Conservation (phyloP, 2,113 vertebrate species). For the Gavia stellata region DNA sequence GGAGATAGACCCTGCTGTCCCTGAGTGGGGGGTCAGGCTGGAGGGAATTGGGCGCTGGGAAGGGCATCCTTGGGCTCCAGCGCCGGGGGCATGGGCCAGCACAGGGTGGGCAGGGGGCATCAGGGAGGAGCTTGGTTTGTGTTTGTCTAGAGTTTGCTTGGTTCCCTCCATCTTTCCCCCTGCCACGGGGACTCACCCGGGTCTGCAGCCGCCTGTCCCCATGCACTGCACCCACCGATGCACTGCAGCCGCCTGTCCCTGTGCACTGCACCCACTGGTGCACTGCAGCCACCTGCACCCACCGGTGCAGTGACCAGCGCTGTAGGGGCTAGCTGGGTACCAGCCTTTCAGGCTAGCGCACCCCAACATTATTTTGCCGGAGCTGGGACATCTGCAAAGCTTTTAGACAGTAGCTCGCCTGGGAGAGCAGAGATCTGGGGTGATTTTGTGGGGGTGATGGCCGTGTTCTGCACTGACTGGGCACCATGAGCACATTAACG, state of each 20-base stretch:
- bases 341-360: rapidly evolving
- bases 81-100: background rate
- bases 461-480: background rate
- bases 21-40: background rate
- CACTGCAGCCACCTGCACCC: too few species aligned
- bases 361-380: rapidly evolving
- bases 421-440: background rate
- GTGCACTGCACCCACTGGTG: background rate
- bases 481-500: background rate
- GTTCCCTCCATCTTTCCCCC: background rate
- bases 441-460: background rate
- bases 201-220: background rate
- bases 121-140: background rate
- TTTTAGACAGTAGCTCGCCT: background rate
- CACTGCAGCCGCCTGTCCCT: background rate
- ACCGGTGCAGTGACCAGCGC: too few species aligned
- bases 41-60: background rate
- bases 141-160: background rate
- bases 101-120: background rate
- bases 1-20: background rate
- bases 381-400: background rate
- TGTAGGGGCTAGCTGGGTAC: background rate
- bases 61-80: background rate
- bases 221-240: background rate
- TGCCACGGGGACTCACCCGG: background rate